These are phyloP conservation scores for Dryobotodes eremita DNA, from an alignment of 2,888 invertebrate species.

Conservation along the genomic window DNA sequence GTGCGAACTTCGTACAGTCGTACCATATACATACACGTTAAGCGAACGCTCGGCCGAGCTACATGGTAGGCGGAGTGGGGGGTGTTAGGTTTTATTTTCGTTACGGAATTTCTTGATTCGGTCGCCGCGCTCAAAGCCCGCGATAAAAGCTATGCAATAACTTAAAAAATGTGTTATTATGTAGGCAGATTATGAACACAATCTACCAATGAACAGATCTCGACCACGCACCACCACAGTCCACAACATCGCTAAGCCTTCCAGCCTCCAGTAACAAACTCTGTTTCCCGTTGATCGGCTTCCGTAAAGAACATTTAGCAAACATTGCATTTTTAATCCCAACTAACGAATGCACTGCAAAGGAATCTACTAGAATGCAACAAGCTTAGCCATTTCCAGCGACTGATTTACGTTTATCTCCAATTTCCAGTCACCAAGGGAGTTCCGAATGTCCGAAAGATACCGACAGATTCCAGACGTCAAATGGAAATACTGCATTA, in stretches of 20 bases:
- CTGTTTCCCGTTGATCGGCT: conserved; percentile 39
- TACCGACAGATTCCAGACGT: conserved; percentile 35
- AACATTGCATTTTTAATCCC: conserved; percentile 41
- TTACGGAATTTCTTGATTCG: too few species aligned
- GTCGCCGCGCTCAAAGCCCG: too few species aligned
- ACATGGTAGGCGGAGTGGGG: too few species aligned
- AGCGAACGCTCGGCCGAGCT: too few species aligned
- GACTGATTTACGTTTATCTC: conserved; percentile 60
- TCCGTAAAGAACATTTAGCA: conserved; percentile 29
- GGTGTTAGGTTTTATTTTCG: too few species aligned
- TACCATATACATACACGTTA: too few species aligned
- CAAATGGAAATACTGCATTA: conserved; percentile 60
- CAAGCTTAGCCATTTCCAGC: conserved; percentile 54
- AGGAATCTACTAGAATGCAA: conserved; percentile 58
- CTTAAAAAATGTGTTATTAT: too few species aligned
- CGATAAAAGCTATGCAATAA: too few species aligned
- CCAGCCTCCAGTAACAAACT: not conserved
- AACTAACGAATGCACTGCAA: conserved; percentile 67
- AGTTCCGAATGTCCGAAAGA: conserved; percentile 42
- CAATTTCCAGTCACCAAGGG: conserved; percentile 35
- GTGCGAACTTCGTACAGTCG: too few species aligned
- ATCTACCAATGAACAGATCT: not conserved
- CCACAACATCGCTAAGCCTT: not conserved
- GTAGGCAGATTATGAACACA: not conserved
- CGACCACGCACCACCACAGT: too few species aligned